These are phyloP conservation scores for Arctopsyche grandis DNA, from an alignment of 1,140 invertebrate species.

Conservation along the genomic window DNA sequence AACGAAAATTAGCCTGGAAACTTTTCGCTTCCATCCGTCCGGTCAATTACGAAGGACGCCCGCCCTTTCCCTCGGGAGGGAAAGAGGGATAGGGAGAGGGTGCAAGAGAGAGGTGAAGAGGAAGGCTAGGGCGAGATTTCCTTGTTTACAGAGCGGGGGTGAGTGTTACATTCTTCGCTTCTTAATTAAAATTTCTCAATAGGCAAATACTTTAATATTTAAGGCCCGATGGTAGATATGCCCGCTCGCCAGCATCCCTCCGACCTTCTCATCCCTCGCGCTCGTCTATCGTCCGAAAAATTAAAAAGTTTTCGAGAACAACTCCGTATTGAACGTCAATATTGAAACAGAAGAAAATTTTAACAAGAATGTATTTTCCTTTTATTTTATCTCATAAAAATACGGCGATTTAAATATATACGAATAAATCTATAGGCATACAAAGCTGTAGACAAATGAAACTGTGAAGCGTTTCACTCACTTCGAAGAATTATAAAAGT, in stretches of 20 bases:
- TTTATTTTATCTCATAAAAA: not conserved
- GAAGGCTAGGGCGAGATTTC: too few species aligned
- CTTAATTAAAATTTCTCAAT: slow-evolving; percentile 49
- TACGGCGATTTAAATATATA: too few species aligned
- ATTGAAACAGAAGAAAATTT: not conserved
- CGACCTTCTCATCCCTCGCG: not conserved
- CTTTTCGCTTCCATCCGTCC: slow-evolving; percentile 33
- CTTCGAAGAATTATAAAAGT: too few species aligned
- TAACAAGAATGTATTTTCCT: not conserved
- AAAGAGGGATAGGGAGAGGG: not conserved
- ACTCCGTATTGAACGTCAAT: not conserved
- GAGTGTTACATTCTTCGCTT: slow-evolving; percentile 38
- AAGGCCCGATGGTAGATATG: slow-evolving; percentile 17
- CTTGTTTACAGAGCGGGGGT: slow-evolving; percentile 22
- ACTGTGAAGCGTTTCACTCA: too few species aligned
- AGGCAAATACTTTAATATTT: slow-evolving; percentile 44
- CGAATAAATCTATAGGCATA: too few species aligned
- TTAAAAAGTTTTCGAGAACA: slow-evolving; percentile 32
- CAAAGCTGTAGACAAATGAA: too few species aligned
- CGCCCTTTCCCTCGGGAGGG: not conserved
- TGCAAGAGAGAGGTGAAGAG: too few species aligned
- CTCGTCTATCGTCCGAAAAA: too few species aligned
- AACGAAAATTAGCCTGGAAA: slow-evolving; percentile 36
- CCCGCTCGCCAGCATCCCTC: not conserved
- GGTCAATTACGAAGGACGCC: slow-evolving; percentile 26